Evolutionary conservation across 2,113 vertebrate species (phyloP).

Genomic region (Cochlearius cochlearius): DNA sequence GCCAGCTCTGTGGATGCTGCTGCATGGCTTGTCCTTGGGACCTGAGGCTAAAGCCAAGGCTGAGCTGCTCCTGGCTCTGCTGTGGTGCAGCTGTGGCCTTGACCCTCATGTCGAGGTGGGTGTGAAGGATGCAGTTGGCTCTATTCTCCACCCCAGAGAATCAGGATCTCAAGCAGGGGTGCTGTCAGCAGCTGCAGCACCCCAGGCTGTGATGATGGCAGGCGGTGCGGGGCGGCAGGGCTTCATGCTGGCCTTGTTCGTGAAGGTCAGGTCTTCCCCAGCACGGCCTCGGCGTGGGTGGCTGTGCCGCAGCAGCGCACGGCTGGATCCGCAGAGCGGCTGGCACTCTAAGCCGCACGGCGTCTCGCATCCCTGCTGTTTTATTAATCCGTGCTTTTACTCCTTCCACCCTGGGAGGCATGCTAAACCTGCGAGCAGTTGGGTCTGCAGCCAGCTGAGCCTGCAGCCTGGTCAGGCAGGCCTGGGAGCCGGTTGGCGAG

Average conservation of each 20-base stretch:
- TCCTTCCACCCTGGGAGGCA: neutral
- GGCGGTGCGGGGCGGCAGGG: neutral
- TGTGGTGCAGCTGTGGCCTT: accelerated
- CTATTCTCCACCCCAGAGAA: neutral
- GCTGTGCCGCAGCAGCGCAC: accelerated
- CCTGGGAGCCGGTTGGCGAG: neutral
- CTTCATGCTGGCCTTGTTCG: neutral
- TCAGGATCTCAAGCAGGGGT: neutral
- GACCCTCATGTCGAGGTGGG: accelerated
- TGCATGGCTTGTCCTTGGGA: neutral
- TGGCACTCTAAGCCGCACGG: neutral
- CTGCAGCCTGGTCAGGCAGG: neutral
- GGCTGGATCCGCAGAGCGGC: neutral
- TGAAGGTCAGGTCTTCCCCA: neutral
- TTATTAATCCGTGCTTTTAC: neutral
- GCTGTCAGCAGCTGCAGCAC: neutral
- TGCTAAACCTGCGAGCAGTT: accelerated
- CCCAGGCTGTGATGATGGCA: neutral
- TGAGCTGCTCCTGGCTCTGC: neutral
- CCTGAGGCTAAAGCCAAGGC: neutral
- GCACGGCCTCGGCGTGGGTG: accelerated
- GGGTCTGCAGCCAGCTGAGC: neutral
- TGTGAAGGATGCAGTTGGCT: neutral
- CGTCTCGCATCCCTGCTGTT: neutral
- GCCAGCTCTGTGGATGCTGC: neutral